These are phyloP conservation scores for Enhydra lutris DNA, from an alignment of 2,113 vertebrate species.

Conservation along the genomic window DNA sequence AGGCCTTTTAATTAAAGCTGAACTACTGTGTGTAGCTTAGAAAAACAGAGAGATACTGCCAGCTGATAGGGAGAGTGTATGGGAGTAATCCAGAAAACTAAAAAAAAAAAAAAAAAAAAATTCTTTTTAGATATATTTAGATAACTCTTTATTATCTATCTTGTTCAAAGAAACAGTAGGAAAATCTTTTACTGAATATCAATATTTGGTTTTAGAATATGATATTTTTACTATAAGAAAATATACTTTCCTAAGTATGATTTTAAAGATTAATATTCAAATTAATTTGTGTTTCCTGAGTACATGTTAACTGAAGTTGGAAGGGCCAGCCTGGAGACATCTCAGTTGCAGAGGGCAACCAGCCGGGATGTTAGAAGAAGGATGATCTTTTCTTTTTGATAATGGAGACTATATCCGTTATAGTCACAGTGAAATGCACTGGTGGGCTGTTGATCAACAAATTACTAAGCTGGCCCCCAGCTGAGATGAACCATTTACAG, in stretches of 20 bases:
- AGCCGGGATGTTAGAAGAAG: neutral
- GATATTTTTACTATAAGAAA: neutral
- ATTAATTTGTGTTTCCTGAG: conserved; percentile 2
- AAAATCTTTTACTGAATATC: neutral
- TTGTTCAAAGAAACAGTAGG: neutral
- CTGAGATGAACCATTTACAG: neutral
- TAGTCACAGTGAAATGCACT: neutral
- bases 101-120: neutral
- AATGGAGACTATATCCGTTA: neutral
- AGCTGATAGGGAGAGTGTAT: conserved; percentile 19
- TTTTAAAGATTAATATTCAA: neutral
- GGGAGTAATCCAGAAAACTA: conserved; percentile 35
- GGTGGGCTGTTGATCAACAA: neutral
- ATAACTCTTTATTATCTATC: conserved; percentile 15
- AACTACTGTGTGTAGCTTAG: conserved; percentile 59
- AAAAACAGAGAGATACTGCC: conserved; percentile 57
- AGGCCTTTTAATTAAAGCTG: conserved; percentile 71
- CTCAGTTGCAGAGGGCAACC: neutral
- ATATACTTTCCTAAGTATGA: neutral
- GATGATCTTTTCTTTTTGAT: neutral
- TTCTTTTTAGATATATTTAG: neutral
- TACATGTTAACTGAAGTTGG: neutral
- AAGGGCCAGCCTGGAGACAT: neutral
- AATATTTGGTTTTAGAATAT: conserved; percentile 10
- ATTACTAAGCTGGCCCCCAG: neutral